Evolutionary conservation across 2,113 vertebrate genomes (phyloP).

Genomic region (Eleginops maclovinus): DNA sequence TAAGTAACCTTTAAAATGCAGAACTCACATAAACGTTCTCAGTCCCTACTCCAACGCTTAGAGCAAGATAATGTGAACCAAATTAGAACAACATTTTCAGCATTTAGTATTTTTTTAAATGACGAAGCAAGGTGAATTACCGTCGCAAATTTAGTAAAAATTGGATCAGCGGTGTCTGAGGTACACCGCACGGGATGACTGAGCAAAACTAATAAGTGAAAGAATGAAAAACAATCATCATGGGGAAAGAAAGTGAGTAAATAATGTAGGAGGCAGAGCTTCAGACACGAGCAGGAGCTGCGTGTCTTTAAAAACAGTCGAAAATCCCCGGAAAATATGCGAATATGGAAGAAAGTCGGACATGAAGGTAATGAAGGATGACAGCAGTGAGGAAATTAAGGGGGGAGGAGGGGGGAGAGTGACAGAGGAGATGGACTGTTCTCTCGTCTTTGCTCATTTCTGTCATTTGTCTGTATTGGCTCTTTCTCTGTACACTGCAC

Average conservation of each 20-base stretch:
- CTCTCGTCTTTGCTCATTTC: constrained; percentile 16
- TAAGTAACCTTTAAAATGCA: no score
- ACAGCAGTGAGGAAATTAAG: constrained; percentile 42
- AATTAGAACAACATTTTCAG: not conserved
- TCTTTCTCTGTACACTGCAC: constrained; percentile 46
- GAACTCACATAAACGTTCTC: no score
- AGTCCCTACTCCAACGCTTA: no score
- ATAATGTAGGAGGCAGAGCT: constrained; percentile 32
- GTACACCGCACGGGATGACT: not conserved
- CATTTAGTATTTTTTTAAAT: not conserved
- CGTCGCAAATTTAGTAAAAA: not conserved
- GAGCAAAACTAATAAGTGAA: constrained; percentile 3
- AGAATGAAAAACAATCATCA: constrained; percentile 8
- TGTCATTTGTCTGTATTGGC: constrained; percentile 52
- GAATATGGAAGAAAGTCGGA: constrained; percentile 21
- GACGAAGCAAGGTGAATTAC: not conserved
- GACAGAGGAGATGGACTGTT: constrained; percentile 49
- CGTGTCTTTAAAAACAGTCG: constrained; percentile 6
- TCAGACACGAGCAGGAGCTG: constrained; percentile 24
- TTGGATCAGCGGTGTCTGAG: not conserved
- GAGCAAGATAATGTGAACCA: not conserved
- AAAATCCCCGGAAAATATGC: constrained; percentile 12
- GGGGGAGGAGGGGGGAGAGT: constrained; percentile 14
- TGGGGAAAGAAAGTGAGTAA: constrained; percentile 12
- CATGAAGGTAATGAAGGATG: constrained; percentile 34